phyloP scores from a whole-genome alignment of 2,113 vertebrate species.

The Pungitius pungitius region DNA sequence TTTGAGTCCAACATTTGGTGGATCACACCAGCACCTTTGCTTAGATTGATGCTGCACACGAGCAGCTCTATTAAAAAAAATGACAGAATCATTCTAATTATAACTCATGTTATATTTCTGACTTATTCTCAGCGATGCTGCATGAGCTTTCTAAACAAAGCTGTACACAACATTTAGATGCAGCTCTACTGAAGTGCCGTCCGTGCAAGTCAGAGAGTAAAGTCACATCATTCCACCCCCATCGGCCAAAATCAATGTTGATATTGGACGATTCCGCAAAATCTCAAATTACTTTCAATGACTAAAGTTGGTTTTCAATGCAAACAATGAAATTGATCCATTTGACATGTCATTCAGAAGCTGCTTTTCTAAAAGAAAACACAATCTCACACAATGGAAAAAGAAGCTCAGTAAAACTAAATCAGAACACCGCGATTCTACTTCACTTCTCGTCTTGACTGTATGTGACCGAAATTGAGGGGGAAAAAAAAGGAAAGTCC shows the following conservation, averaged over 20 bases:
- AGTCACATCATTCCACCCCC: not conserved
- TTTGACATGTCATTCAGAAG: not conserved
- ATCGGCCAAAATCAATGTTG: not conserved
- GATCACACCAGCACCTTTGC: not conserved
- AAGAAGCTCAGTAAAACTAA: not conserved
- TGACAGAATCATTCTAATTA: not conserved
- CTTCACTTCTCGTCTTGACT: not conserved
- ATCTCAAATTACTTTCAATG: not conserved
- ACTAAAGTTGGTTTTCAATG: not conserved
- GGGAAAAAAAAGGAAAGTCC: too few relatives aligned
- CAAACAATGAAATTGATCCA: not conserved
- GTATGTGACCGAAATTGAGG: slow-evolving; percentile 6
- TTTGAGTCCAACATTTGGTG: not conserved
- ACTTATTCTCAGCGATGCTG: not conserved
- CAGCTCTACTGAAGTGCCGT: not conserved
- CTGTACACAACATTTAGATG: not conserved
- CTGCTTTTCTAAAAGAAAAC: not conserved
- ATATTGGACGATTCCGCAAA: not conserved
- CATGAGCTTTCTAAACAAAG: not conserved
- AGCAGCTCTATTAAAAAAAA: too few relatives aligned
- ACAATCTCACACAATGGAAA: not conserved
- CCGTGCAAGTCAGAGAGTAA: not conserved
- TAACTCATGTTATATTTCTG: not conserved
- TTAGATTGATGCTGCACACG: not conserved
- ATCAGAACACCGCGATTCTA: not conserved